Conservation (phyloP, 1,140 invertebrate species). For the Polyergus mexicanus region DNA sequence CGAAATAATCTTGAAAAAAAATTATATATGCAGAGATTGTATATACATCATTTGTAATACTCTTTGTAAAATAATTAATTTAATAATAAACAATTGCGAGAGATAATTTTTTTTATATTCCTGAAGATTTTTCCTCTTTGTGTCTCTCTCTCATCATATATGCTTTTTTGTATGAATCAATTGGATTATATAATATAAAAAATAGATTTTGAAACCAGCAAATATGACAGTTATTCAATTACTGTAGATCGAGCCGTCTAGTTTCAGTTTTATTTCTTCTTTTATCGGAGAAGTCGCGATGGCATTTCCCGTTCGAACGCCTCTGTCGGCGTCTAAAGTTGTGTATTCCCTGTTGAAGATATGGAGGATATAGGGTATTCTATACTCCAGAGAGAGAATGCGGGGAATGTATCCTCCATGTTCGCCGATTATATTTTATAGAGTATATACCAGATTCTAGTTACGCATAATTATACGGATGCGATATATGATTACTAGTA, state of each 20-base stretch:
- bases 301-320: conserved; percentile 9
- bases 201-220: conserved; percentile 24
- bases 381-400: conserved; percentile 47
- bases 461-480: conserved; percentile 54
- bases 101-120: neutral
- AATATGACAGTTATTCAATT: conserved; percentile 45
- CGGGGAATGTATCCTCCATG: conserved; percentile 28
- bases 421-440: conserved; percentile 46
- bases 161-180: neutral
- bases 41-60: neutral
- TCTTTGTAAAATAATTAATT: neutral
- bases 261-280: conserved; percentile 53
- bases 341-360: conserved; percentile 53
- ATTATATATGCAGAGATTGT: neutral
- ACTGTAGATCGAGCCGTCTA: conserved; percentile 7
- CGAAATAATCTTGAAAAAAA: neutral
- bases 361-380: conserved; percentile 41
- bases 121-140: neutral
- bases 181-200: conserved; percentile 1
- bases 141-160: no score
- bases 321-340: conserved; percentile 48
- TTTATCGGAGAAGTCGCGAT: conserved; percentile 13
- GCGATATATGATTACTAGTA: conserved; percentile 22
- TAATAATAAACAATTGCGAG: neutral
- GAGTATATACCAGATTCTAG: conserved; percentile 46